These are phyloP conservation scores for Cydia strobilella DNA, from an alignment of 1,140 invertebrate genomes.

Conservation along the genomic window DNA sequence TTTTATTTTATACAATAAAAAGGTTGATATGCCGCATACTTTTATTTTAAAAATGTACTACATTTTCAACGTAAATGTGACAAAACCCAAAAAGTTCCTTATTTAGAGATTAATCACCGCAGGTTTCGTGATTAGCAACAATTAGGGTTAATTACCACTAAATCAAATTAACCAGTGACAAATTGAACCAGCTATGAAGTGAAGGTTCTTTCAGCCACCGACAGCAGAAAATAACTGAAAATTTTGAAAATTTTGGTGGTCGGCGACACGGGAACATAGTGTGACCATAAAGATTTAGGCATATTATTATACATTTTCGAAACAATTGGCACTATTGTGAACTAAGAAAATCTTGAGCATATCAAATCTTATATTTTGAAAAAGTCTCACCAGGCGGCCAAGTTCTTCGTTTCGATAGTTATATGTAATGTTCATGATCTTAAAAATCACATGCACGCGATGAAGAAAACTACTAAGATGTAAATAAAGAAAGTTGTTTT, in stretches of 20 bases:
- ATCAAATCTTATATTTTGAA: neutral
- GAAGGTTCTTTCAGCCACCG: conserved; percentile 6
- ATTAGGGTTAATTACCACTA: conserved; percentile 28
- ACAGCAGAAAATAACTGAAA: neutral
- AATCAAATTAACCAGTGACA: conserved; percentile 25
- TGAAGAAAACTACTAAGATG: no score
- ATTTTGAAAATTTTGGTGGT: neutral
- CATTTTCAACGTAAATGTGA: neutral
- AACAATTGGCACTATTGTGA: no score
- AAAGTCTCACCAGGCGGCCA: neutral
- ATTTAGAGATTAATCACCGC: conserved; percentile 11
- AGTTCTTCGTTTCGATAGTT: no score
- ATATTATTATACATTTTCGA: no score
- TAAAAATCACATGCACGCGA: no score
- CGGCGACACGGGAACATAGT: no score
- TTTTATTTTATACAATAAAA: no score
- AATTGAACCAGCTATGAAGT: conserved; percentile 12
- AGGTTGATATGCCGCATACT: no score
- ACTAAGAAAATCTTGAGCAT: neutral
- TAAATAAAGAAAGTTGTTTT: no score
- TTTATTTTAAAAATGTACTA: no score
- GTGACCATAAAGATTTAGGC: no score
- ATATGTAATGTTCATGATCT: no score
- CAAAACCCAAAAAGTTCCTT: neutral
- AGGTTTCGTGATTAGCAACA: conserved; percentile 10